phyloP scores from a whole-genome alignment of 2,797 vertebrate genomes.

The Stomatorhinus walkeri region DNA sequence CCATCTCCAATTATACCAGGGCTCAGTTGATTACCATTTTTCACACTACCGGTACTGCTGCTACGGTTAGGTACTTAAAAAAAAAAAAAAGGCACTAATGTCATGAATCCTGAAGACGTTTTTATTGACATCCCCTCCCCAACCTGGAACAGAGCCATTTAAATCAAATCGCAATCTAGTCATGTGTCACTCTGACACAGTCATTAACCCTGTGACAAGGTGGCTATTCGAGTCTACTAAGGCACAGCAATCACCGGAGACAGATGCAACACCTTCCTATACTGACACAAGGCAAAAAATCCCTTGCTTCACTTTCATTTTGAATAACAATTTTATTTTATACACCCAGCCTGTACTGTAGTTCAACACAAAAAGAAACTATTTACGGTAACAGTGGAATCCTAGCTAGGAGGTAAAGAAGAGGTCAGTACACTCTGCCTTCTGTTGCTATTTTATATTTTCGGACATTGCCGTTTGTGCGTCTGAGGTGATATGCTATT shows the following conservation, averaged over 20 bases:
- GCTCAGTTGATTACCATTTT: neutral
- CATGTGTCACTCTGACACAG: neutral
- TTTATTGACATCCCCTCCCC: neutral
- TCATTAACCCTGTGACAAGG: neutral
- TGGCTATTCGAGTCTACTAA: neutral
- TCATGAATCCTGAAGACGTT: neutral
- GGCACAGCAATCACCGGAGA: neutral
- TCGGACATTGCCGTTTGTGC: neutral
- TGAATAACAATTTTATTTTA: neutral
- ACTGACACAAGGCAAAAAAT: neutral
- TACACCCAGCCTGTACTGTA: neutral
- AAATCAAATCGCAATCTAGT: neutral
- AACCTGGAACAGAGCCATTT: neutral
- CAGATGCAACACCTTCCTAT: neutral
- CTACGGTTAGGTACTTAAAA: neutral
- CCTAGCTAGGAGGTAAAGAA: neutral
- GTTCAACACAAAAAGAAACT: neutral
- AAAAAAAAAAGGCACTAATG: neutral
- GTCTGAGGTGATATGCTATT: neutral
- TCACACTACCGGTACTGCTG: neutral
- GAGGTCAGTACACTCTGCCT: neutral
- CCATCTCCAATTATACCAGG: neutral
- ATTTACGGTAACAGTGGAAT: neutral
- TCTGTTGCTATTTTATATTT: neutral
- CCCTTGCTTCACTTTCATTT: neutral